A percentile compares a stretch with the other conserved stretches of the same genome.
Evolutionary conservation across 2,113 vertebrate genomes (phyloP).

Genomic region (Periophthalmus modestus): DNA sequence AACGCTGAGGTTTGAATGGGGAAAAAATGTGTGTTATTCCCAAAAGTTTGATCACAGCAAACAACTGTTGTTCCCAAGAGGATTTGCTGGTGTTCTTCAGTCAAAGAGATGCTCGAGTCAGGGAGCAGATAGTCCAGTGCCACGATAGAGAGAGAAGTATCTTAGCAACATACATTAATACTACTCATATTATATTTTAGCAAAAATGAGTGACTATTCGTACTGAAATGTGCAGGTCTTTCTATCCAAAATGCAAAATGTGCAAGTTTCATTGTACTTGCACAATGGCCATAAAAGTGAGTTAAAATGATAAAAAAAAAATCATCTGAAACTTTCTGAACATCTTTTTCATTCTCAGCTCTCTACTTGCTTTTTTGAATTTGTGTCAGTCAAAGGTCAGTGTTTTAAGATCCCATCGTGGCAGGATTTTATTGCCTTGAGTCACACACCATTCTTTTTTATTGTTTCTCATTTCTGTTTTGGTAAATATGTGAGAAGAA

Average conservation of each 20-base stretch:
- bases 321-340: not conserved
- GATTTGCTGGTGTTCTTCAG: not conserved
- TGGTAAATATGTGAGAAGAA: not conserved
- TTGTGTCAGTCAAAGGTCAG: not conserved
- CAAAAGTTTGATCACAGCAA: constrained; percentile 23
- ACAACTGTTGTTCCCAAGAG: constrained; percentile 4
- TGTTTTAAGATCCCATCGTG: no score
- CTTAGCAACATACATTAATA: no score
- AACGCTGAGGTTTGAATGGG: constrained; percentile 28
- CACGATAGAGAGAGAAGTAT: not conserved
- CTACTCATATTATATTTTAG: no score
- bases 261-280: no score
- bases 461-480: not conserved
- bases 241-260: no score
- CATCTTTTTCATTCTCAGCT: not conserved
- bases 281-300: no score
- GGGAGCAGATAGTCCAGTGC: not conserved
- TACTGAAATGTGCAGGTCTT: no score
- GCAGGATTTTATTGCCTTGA: not conserved
- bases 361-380: not conserved
- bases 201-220: no score
- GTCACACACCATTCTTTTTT: not conserved
- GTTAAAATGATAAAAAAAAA: no score
- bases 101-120: not conserved
- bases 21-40: constrained; percentile 32